These are phyloP conservation scores for Pollenia angustigena DNA, from an alignment of 2,888 invertebrate species.

Conservation along the genomic window DNA sequence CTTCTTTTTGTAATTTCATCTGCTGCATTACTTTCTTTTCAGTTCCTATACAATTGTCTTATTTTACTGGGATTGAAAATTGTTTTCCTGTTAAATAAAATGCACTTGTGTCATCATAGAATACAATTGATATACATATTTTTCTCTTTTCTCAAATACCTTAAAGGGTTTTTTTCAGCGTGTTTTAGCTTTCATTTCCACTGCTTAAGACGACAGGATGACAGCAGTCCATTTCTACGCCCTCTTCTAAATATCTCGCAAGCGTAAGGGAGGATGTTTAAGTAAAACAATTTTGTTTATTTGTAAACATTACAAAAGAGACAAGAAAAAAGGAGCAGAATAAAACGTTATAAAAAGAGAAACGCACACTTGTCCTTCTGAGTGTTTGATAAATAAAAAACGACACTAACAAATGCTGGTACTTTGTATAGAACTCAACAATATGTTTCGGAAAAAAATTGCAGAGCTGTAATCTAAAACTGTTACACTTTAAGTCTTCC, in stretches of 20 bases:
- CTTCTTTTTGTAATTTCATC: no score
- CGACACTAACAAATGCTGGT: conserved; percentile 16
- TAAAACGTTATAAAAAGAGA: neutral
- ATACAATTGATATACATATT: conserved; percentile 33
- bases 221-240: conserved; percentile 3
- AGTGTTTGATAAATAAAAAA: conserved; percentile 33
- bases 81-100: neutral
- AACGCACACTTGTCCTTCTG: conserved; percentile 53
- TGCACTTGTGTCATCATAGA: conserved; percentile 33
- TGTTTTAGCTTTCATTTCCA: conserved; percentile 28
- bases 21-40: neutral
- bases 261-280: neutral
- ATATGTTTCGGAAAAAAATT: conserved; percentile 4
- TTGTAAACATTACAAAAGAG: conserved; percentile 10
- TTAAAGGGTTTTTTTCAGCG: conserved; percentile 18
- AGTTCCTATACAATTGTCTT: neutral
- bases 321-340: neutral
- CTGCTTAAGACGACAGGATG: neutral
- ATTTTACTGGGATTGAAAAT: neutral
- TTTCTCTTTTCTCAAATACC: conserved; percentile 18
- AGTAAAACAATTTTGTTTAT: conserved; percentile 17
- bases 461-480: conserved; percentile 53
- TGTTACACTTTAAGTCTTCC: conserved; percentile 54
- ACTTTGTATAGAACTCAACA: neutral
- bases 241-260: neutral